Base-by-base conservation (phyloP, 1,140 invertebrate genomes). In the Conus betulinus region DNA sequence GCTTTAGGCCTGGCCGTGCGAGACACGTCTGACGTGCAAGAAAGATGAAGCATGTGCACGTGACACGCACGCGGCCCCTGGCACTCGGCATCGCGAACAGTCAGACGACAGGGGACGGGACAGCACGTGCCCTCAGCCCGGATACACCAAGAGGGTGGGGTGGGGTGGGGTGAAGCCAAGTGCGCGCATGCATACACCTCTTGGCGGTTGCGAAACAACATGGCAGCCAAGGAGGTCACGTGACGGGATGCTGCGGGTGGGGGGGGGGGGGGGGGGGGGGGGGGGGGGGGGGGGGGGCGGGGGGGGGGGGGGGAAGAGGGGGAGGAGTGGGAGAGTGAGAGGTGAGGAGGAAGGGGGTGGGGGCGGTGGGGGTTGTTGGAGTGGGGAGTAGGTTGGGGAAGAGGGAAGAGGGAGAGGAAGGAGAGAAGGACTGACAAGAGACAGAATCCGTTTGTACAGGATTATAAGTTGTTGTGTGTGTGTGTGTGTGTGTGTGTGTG, bases 181-280 rank as follows among this genome's bases (percentile, higher is more conserved):
- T 71, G 17, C 67, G 67, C 67, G 67, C 67, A 71, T 71, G 67
- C 67, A 20, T 71, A 71, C 67, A 71, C 67, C 67, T 7, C 67
- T 71, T 71, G 67, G 67, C 67, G 67, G 67, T 71, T 71, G 67
- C 67, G 67, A 71, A 71, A 71, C 67, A 71, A 71, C 67, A 71
- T 71, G 67, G 67, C 67, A 7, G 67, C 11, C 23, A 71, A 17
- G 20, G 20, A 23, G 20, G 67, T 23, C 6, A 20, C 20, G 67
- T 71, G 67, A 71, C 20, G 57, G 39, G 57, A 71, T n/a, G 67
- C 17, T 71, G 67, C 39, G 39, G 67, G 20, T 7, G 67, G 67
- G n/a, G 67, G 23, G 6, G 23, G 11, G 67, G 57, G 57, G 57
- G 57, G 15, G 57, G 8, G 57, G 57, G 4, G 57, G 1, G 8